phyloP scores from a whole-genome alignment of 2,797 vertebrate species.

The Thamnophis elegans region DNA sequence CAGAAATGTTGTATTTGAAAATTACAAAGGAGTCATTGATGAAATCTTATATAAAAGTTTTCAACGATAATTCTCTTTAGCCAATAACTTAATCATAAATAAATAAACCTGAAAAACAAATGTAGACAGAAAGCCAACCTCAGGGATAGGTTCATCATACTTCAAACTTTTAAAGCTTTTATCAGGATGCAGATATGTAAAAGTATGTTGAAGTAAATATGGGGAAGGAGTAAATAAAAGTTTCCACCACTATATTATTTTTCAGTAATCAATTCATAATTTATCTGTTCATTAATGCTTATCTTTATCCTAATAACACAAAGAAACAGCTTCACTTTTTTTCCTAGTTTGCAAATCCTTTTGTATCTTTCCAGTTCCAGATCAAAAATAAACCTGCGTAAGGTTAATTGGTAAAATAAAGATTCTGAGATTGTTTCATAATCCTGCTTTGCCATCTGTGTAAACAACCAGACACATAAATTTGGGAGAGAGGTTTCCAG shows the following conservation, averaged over 20 bases:
- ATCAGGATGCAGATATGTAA: not conserved
- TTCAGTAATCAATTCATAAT: not conserved
- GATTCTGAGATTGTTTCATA: not conserved
- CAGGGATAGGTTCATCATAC: not conserved
- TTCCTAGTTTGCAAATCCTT: not conserved
- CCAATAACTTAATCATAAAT: not conserved
- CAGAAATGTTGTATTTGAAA: not conserved
- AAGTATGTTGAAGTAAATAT: not conserved
- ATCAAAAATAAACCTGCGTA: not conserved
- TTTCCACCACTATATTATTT: not conserved
- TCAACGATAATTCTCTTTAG: not conserved
- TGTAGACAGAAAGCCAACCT: not conserved
- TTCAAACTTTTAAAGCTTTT: not conserved
- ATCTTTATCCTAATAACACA: not conserved
- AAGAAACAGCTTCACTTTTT: not conserved
- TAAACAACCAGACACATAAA: not conserved
- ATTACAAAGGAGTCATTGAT: not conserved
- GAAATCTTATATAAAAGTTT: not conserved
- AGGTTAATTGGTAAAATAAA: not conserved
- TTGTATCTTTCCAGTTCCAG: not conserved
- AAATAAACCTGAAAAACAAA: not conserved
- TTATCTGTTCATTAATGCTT: not conserved
- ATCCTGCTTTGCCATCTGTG: not conserved
- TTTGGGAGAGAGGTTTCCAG: not conserved
- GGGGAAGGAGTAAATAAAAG: not conserved